Evolutionary conservation across 2,888 invertebrate species (phyloP), one percentile per base, ranked within the genome.

Genomic region (Ennomos erosarius): DNA sequence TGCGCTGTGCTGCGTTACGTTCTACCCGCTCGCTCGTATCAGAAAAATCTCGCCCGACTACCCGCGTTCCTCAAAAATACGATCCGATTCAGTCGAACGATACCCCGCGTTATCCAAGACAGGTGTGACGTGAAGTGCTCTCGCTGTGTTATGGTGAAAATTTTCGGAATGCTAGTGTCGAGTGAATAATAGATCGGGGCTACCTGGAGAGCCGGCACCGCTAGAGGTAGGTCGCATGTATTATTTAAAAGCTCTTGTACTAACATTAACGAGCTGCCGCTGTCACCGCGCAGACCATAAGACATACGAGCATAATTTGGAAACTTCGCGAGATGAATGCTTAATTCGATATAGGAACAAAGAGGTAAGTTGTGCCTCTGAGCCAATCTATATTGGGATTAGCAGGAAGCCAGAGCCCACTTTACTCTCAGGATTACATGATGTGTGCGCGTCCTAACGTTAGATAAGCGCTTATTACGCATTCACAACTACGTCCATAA

Each of bases 161-260:
- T 67, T 62, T 26, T 63, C 48, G 40, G 57, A 64, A 79, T 79
- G 75, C 63, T 75, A 71, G 82, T 82, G 79, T 67, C 65, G 59
- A 74, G 81, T 84, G 84, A 80, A 77, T 82, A 69, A 77, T 77
- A 76, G 65, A 78, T 73, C 76, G 75, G 65, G 77, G 80, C 78
- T 76, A 74, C 76, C 76, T 74, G 68, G 78, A 76, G 75, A 77
- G 81, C 84, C 78, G 81, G 78, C 85, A 80, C 82, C 82, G 85
- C 79, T 79, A 74, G 76, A 85, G 87, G 88, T 87, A 68, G 72
- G 80, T 79, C 55, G 39, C 69, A 69, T 76, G 64, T 69, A 73
- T 71, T 75, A 74, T 80, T 77, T 67, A 75, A 59, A 40, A 63
- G 68, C 58, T 58, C 62, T 39, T 53, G 62, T 60, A 64, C 42